Percentiles rank a stretch among this genome's conserved stretches.
phyloP scores from a whole-genome alignment of 2,797 vertebrate genomes.

The Aselliscus stoliczkanus region DNA sequence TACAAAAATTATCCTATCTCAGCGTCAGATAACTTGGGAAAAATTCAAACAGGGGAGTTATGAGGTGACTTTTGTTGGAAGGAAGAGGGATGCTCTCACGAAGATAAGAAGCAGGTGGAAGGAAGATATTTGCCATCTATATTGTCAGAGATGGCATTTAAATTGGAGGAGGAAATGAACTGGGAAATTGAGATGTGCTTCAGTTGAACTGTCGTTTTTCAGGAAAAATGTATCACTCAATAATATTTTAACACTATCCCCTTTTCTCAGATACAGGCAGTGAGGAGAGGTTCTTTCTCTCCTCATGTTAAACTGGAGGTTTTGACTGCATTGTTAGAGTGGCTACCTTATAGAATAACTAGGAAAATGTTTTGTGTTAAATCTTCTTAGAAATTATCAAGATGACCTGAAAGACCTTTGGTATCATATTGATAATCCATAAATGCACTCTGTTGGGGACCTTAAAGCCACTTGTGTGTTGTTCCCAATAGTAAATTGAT shows the following conservation, averaged over 20 bases:
- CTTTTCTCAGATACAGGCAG: background rate
- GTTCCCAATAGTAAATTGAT: background rate
- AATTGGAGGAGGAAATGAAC: background rate
- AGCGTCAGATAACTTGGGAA: constrained; percentile 40
- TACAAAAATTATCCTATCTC: constrained; percentile 30
- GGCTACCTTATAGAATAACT: background rate
- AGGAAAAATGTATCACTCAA: background rate
- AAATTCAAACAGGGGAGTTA: background rate
- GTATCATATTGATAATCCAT: background rate
- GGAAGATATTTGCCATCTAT: constrained; percentile 41
- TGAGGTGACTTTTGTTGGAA: constrained; percentile 25
- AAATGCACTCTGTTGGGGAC: background rate
- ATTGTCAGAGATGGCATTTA: constrained; percentile 3
- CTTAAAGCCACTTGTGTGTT: background rate
- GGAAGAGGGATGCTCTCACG: constrained; percentile 47
- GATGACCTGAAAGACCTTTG: background rate
- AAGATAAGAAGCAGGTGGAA: constrained; percentile 54
- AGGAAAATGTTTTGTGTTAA: background rate
- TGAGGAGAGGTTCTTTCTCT: background rate
- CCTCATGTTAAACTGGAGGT: background rate
- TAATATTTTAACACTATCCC: background rate
- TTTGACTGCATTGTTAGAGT: constrained; percentile 42
- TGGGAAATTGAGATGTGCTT: background rate
- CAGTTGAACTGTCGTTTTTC: background rate
- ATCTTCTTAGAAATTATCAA: background rate